phyloP scores from a whole-genome alignment of 1,140 invertebrate genomes.

The Macrosteles quadrilineatus region DNA sequence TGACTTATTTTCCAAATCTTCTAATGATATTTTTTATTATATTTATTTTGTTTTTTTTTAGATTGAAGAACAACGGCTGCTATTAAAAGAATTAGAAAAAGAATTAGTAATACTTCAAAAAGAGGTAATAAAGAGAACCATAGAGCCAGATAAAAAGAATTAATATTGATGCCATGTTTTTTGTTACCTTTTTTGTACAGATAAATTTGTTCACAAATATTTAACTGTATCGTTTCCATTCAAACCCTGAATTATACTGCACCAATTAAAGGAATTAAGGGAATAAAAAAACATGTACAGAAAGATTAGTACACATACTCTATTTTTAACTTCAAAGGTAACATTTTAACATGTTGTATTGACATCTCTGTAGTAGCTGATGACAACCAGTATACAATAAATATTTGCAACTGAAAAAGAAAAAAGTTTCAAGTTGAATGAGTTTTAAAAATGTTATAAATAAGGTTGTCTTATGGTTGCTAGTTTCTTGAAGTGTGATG shows the following conservation, averaged over 20 bases:
- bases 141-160: background rate
- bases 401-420: background rate
- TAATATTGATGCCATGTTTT: too few species aligned
- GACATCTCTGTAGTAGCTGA: background rate
- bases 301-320: too few species aligned
- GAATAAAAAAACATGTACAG: too few species aligned
- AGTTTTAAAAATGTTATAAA: background rate
- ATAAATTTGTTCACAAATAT: too few species aligned
- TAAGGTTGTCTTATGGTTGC: background rate
- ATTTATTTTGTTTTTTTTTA: too few species aligned
- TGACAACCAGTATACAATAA: background rate
- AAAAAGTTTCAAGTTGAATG: background rate
- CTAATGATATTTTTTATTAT: too few species aligned
- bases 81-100: background rate
- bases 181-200: too few species aligned
- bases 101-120: background rate
- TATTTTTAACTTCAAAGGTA: too few species aligned
- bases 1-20: too few species aligned
- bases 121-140: background rate
- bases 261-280: too few species aligned
- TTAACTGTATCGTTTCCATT: too few species aligned
- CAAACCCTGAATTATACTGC: too few species aligned
- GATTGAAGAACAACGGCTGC: conserved; percentile 17
- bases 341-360: background rate
- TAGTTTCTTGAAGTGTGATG: background rate